These are phyloP conservation scores for Pangasius macronema DNA, from an alignment of 2,797 vertebrate species.

Conservation along the genomic window DNA sequence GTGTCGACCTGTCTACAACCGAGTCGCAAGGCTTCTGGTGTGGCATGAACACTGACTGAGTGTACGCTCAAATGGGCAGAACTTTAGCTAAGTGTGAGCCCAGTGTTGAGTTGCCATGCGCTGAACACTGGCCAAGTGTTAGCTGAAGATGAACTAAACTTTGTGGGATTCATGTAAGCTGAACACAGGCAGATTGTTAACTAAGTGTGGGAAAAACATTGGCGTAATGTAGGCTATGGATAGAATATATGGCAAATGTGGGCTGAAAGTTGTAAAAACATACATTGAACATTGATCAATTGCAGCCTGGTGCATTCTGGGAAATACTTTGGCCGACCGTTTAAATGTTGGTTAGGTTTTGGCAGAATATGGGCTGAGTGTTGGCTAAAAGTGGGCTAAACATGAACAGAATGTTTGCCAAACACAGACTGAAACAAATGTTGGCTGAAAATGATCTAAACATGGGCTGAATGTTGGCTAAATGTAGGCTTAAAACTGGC, in stretches of 20 bases:
- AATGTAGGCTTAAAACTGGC: too few species aligned
- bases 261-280: background rate
- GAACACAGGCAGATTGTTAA: background rate
- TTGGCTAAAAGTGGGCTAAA: background rate
- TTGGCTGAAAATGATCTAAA: background rate
- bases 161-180: background rate
- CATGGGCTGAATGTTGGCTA: background rate
- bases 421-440: background rate
- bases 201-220: background rate
- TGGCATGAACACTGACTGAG: background rate
- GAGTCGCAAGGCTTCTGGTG: background rate
- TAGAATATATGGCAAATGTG: background rate
- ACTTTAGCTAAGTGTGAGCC: background rate
- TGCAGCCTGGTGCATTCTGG: background rate
- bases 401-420: background rate
- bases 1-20: too few species aligned
- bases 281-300: background rate
- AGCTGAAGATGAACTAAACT: background rate
- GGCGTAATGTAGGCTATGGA: background rate
- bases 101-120: background rate
- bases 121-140: background rate
- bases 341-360: background rate
- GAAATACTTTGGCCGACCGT: background rate
- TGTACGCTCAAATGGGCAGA: background rate
- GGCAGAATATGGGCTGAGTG: background rate